Evolutionary conservation across 2,797 vertebrate genomes (phyloP), one percentile per base, ranked within the genome.

Genomic region (Acanthopagrus latus): DNA sequence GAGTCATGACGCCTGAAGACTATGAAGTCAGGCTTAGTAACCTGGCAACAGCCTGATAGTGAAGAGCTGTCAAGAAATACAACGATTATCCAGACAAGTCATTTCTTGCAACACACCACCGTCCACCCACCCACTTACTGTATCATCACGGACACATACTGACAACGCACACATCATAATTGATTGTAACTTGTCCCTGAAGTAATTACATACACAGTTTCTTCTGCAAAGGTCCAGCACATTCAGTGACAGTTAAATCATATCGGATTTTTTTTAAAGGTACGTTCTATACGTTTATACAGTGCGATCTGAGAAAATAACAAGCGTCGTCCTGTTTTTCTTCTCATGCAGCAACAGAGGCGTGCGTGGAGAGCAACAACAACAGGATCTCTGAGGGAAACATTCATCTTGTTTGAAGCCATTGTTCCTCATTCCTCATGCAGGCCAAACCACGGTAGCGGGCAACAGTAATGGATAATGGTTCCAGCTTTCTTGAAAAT

Each of bases 41-140:
- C 78, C 84, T 83, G 72, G 85, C 66, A 83, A 84, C 38, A 50
- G 57, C 17, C 20, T 43, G 23, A 78, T 56, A 75, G 74, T 77
- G 38, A 46, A 63, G 51, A 59, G 56, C 69, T 67, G 56, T 81
- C 29, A 82, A 47, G 44, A 76, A 67, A 65, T 25, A 52, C 43
- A 74, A n/a, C 1, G 18, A 69, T 75, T 63, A 72, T 79, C 20
- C 75, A 65, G 23, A 64, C 58, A 23, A 14, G 17, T 70, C 66
- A 85, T 84, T 84, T 81, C 29, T 67, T 59, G 52, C 62, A 50
- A 33, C 51, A 23, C 44, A 57, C 48, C 21, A 33, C 16, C 3
- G 41, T 14, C 60, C 47, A 46, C 64, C 43, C 67, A 84, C 72
- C 48, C 33, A 3, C 23, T n/a, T 66, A 41, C 13, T n/a, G 44